Base-by-base conservation (phyloP, 1,140 invertebrate species). In the Conus betulinus region DNA sequence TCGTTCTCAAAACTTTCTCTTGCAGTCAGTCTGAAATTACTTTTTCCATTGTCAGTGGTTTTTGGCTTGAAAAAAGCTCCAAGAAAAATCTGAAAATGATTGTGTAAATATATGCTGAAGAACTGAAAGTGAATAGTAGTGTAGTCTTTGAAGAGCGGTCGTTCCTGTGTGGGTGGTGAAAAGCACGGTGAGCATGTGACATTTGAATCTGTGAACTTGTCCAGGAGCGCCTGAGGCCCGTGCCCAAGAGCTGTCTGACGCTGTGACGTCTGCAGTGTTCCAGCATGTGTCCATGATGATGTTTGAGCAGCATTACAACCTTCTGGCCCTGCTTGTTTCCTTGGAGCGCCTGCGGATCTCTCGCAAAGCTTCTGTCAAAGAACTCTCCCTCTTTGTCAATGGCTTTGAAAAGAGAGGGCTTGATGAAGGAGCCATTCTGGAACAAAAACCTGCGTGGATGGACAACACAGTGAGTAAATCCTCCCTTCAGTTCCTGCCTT, bases 351-450 rank as follows among this genome's bases (percentile, higher is more conserved):
- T 95, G 89, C 79, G 91, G 55, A 89, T 93, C 82, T 89, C 87
- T 13, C 87, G 90, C 25, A 92, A 93, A 84, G 90, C 93, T 8
- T 93, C 92, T 15, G 91, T 87, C 57, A 92, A 94, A 87, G 95
- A 95, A 79, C 87, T 94, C 0, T 91, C 91, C 82, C 88, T 95
- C 25, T 95, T 95, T 90, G 90, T 95, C 15, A 94, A 95, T 89
- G 94, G 94, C 13, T 93, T 94, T 88, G 91, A 94, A 57, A 92
- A 92, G 27, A 87, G 90, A 23, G 92, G 91, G 0, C 53, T 94
- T 39, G 91, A 93, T 71, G 92, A 93, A 63, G 23, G 81, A 5
- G 71, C 88, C 8, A 63, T 92, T 15, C 55, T 91, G 79, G 91
- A 92, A 51, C 89, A 93, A 27, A 95, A 94, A 87, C 94, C 94